Base-by-base conservation (phyloP, 2,113 vertebrate species). In the Erpornis zantholeuca region DNA sequence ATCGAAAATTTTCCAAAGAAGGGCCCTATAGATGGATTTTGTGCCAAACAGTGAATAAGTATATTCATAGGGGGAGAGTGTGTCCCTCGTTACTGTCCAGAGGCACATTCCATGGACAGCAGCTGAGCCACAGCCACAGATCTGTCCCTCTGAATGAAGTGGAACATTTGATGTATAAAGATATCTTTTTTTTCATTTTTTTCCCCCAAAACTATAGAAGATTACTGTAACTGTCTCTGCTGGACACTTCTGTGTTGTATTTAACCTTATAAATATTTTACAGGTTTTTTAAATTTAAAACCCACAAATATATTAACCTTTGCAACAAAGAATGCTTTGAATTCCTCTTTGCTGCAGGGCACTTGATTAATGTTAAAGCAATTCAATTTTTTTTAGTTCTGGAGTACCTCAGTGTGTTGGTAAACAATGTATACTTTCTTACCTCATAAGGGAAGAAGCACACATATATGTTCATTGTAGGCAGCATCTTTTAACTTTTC, bases 321-420 rank as follows among this genome's bases (percentile, higher is more conserved):
- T 96, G 77, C 79, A 95, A 83, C 31, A 54, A 92, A 90, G 63
- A 88, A 63, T 23, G 23, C 38, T 73, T 16, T 70, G 40, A 87
- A 82, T 93, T 72, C 18, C 92, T 73, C 18, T 85, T 91, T 94
- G 40, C 57, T 88, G 47, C 38, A 56, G 86, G 60, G 75, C 73
- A 38, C 38, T 90, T 92, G 92, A 96, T 91, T 91, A 89, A 94
- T 88, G 57, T 84, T 92, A 90, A 92, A 69, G 56, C 33, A 84
- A 31, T 60, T 85, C 56, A 35, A 75, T 70, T 24, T 4, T 40
- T 86, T 84, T 96, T 72, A 92, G 59, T 94, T 81, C 78, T 91
- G 50, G 49, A 76, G 77, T 22, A 65, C 38, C 20, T 82, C 35
- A 75, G 29, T 44, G 23, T 90, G 60, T 78, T 88, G 45, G 65